Percentiles rank a stretch among this genome's conserved stretches.
phyloP scores from a whole-genome alignment of 2,888 invertebrate genomes.

The Neoscelio sp. region DNA sequence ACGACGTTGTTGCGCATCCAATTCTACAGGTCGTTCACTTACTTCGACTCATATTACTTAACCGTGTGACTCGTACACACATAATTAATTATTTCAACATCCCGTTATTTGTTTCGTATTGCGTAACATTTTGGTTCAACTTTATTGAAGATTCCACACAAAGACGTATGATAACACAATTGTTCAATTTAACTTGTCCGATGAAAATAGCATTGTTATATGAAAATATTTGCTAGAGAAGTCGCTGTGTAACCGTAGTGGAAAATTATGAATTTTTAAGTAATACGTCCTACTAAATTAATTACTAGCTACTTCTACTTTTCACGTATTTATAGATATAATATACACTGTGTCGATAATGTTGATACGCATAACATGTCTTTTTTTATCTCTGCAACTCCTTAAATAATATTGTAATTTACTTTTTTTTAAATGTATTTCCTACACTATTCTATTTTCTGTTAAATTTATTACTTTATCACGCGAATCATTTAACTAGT shows the following conservation, averaged over 20 bases:
- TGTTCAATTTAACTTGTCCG: no score
- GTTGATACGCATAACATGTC: no score
- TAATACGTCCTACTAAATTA: no score
- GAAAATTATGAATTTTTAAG: no score
- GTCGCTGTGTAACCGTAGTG: no score
- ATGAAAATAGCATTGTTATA: no score
- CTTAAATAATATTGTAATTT: not conserved
- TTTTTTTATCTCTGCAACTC: no score
- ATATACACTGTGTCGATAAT: no score
- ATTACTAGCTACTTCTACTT: no score
- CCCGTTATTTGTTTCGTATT: slow-evolving; percentile 14
- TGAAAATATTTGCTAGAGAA: no score
- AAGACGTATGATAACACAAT: slow-evolving; percentile 12
- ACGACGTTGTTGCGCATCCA: slow-evolving; percentile 70
- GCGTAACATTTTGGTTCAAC: slow-evolving; percentile 24
- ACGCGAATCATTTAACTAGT: slow-evolving; percentile 34
- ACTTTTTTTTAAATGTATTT: no score
- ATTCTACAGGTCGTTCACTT: slow-evolving; percentile 69
- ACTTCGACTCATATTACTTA: slow-evolving; percentile 16
- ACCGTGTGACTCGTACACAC: not conserved
- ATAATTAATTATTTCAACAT: slow-evolving; percentile 53
- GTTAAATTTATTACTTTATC: slow-evolving; percentile 18
- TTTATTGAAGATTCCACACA: not conserved
- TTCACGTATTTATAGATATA: no score
- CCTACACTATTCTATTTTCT: slow-evolving; percentile 3